Conservation (phyloP, 1,140 invertebrate genomes). For the Trachymyrmex septentrionalis region DNA sequence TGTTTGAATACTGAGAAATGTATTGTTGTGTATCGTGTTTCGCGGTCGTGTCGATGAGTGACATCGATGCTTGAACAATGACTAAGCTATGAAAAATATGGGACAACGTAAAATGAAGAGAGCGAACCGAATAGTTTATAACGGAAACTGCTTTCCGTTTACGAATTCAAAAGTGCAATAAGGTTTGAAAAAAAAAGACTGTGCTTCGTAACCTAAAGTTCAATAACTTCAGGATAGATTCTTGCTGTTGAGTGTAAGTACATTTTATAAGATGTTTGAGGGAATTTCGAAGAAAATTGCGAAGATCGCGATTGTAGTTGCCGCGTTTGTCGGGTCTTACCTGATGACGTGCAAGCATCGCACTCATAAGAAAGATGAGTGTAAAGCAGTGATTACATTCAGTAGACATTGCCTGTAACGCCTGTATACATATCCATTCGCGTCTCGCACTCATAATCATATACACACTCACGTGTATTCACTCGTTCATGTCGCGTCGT, state of each 20-base stretch:
- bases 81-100: background rate
- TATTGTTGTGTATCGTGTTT: slow-evolving; percentile 22
- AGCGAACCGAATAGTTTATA: background rate
- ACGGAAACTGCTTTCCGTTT: slow-evolving; percentile 13
- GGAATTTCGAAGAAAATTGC: slow-evolving; percentile 31
- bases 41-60: slow-evolving; percentile 13
- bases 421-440: slow-evolving; percentile 25
- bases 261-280: background rate
- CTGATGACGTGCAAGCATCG: slow-evolving; percentile 34
- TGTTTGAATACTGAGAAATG: background rate
- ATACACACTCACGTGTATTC: slow-evolving; percentile 30
- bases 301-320: slow-evolving; percentile 4
- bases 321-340: slow-evolving; percentile 56
- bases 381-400: slow-evolving; percentile 60
- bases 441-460: slow-evolving; percentile 19
- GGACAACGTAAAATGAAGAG: background rate
- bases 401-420: slow-evolving; percentile 73
- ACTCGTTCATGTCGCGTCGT: slow-evolving; percentile 30
- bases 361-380: slow-evolving; percentile 38
- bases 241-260: background rate
- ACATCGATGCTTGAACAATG: slow-evolving; percentile 23
- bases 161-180: background rate
- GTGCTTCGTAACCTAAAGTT: background rate
- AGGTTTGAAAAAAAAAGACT: background rate
- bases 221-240: slow-evolving; percentile 10